Evolutionary conservation across 2,113 vertebrate species (phyloP).

Genomic region (Elgaria multicarinata): DNA sequence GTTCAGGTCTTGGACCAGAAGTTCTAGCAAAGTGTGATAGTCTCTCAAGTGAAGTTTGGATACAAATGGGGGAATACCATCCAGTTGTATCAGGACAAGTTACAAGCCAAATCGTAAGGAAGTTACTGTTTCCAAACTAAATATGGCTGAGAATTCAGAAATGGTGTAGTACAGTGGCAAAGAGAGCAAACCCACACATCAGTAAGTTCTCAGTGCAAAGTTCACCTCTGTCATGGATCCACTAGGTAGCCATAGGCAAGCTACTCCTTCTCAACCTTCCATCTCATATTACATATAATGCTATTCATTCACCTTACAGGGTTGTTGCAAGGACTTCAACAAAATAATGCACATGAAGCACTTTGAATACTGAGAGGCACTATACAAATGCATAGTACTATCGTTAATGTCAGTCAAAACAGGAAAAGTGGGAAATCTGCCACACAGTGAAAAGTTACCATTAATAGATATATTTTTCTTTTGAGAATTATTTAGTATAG

Average conservation of each 20-base stretch:
- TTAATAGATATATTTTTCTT: background rate
- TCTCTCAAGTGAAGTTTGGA: background rate
- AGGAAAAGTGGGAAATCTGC: background rate
- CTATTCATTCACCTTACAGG: background rate
- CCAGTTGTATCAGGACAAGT: background rate
- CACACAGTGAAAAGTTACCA: background rate
- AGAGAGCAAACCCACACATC: background rate
- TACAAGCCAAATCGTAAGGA: background rate
- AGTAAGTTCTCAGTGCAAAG: background rate
- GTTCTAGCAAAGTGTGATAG: background rate
- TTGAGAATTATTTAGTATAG: background rate
- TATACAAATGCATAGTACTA: background rate
- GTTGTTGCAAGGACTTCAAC: background rate
- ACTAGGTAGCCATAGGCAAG: background rate
- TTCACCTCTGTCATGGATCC: background rate
- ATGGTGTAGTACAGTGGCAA: background rate
- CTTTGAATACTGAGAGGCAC: background rate
- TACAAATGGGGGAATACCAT: background rate
- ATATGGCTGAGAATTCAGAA: background rate
- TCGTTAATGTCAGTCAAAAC: accelerated
- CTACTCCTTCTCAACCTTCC: background rate
- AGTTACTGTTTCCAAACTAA: background rate
- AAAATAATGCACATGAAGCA: background rate
- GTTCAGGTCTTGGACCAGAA: background rate
- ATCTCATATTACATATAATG: background rate